phyloP scores from a whole-genome alignment of 2,797 vertebrate species.

The Pseudomugil gertrudae region DNA sequence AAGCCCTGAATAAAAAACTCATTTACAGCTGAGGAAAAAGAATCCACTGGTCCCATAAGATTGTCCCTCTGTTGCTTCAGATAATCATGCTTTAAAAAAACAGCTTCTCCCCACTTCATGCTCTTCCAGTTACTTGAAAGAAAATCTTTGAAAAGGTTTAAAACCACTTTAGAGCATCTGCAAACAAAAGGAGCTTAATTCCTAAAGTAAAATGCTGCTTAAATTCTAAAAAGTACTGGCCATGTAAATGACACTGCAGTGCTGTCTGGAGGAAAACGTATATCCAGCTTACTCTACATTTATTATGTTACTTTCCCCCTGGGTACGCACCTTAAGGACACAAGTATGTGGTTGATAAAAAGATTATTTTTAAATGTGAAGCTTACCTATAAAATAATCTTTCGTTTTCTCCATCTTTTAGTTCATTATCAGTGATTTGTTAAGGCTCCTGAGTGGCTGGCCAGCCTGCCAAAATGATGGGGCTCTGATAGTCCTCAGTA shows the following conservation, averaged over 20 bases:
- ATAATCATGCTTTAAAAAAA: constrained; percentile 16
- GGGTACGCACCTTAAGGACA: constrained; percentile 36
- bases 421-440: constrained; percentile 37
- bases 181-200: constrained; percentile 30
- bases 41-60: constrained; percentile 64
- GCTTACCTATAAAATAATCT: constrained; percentile 46
- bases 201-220: constrained; percentile 38
- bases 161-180: constrained; percentile 41
- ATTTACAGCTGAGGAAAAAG: constrained; percentile 36
- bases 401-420: constrained; percentile 24
- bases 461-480: constrained; percentile 39
- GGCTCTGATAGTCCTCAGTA: constrained; percentile 80
- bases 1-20: constrained; percentile 23
- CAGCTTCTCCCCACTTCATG: constrained; percentile 27
- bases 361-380: constrained; percentile 41
- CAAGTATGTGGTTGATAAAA: constrained; percentile 25
- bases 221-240: constrained; percentile 39
- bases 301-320: constrained; percentile 1
- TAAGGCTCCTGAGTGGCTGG: constrained; percentile 80
- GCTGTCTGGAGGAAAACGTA: constrained; percentile 12
- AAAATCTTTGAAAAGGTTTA: constrained; percentile 36
- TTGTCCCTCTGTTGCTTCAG: constrained; percentile 35
- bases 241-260: constrained; percentile 39
- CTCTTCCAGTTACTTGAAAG: constrained; percentile 26
- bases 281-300: constrained; percentile 22